A percentile compares a stretch with the other conserved stretches of the same genome.
These are phyloP conservation scores for Idaea straminata DNA, from an alignment of 2,888 invertebrate species.

Conservation along the genomic window DNA sequence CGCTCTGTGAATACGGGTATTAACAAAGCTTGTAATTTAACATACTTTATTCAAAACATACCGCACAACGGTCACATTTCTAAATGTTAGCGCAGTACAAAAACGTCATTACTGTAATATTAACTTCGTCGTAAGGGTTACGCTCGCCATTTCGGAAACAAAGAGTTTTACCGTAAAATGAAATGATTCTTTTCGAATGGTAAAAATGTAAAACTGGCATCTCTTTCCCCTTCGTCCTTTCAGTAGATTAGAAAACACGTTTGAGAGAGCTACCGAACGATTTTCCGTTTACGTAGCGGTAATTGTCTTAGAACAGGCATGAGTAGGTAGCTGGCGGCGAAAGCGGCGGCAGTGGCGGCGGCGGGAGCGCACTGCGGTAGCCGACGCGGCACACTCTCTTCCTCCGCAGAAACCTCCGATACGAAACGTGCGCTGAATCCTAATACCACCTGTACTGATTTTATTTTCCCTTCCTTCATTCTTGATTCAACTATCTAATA, in stretches of 20 bases:
- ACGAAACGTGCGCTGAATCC: constrained; percentile 71
- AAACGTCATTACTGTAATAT: constrained; percentile 39
- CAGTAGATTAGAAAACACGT: constrained; percentile 73
- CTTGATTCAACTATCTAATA: constrained; percentile 73
- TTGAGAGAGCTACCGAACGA: constrained; percentile 66
- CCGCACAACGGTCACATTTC: constrained; percentile 30
- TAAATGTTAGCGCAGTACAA: constrained; percentile 36
- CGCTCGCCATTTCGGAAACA: constrained; percentile 35
- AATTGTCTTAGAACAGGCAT: constrained; percentile 74
- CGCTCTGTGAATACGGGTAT: constrained; percentile 33
- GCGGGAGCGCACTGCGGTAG: constrained; percentile 67
- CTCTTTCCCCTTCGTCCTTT: constrained; percentile 51
- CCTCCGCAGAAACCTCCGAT: constrained; percentile 65
- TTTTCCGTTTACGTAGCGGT: constrained; percentile 76
- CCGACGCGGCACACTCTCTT: constrained; percentile 52
- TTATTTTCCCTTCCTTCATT: constrained; percentile 70
- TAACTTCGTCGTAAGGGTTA: constrained; percentile 40
- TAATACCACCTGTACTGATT: constrained; percentile 73
- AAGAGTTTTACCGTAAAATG: constrained; percentile 35
- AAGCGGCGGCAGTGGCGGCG: constrained; percentile 36
- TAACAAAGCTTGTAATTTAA: constrained; percentile 35
- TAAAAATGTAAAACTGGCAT: constrained; percentile 53
- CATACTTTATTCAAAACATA: constrained; percentile 39
- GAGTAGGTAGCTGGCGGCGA: constrained; percentile 54
- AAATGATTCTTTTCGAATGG: constrained; percentile 44